These are phyloP conservation scores for Sarcophaga rosellei DNA, from an alignment of 2,888 invertebrate species.

Conservation along the genomic window DNA sequence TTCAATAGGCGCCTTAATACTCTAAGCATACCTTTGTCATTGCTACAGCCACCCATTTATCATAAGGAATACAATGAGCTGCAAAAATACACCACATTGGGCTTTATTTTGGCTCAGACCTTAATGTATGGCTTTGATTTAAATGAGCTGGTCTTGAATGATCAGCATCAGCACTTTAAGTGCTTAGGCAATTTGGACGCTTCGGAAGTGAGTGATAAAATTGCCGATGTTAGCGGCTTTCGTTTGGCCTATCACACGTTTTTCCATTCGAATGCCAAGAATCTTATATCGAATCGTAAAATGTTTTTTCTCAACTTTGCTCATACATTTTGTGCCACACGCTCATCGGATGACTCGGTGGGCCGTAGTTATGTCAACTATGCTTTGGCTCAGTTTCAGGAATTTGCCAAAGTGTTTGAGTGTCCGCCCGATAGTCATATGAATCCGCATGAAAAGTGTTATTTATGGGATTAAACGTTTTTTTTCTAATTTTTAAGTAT, in stretches of 20 bases:
- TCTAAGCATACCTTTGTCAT: constrained; percentile 62
- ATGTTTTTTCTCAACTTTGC: constrained; percentile 69
- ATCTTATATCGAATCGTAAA: constrained; percentile 55
- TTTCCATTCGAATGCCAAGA: constrained; percentile 39
- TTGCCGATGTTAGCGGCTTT: constrained; percentile 69
- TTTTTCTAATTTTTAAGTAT: constrained; percentile 46
- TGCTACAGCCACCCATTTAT: constrained; percentile 69
- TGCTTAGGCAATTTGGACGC: constrained; percentile 54
- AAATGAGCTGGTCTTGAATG: constrained; percentile 49
- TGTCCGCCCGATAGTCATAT: constrained; percentile 65
- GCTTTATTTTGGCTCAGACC: constrained; percentile 69
- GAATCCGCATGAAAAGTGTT: constrained; percentile 61
- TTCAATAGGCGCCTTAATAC: constrained; percentile 61
- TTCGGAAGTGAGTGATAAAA: constrained; percentile 64
- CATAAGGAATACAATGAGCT: constrained; percentile 58
- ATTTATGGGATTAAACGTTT: constrained; percentile 52
- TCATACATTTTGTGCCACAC: constrained; percentile 68
- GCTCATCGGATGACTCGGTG: constrained; percentile 31
- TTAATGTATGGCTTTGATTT: constrained; percentile 69
- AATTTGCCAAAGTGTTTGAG: constrained; percentile 63
- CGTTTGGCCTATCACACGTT: constrained; percentile 69
- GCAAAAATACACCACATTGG: constrained; percentile 68
- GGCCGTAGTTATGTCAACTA: constrained; percentile 66
- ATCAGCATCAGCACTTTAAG: constrained; percentile 43
- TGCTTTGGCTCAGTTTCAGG: constrained; percentile 65